A percentile compares a stretch with the other conserved stretches of the same genome.
phyloP scores from a whole-genome alignment of 2,113 vertebrate genomes.

The Hemiscyllium ocellatum region DNA sequence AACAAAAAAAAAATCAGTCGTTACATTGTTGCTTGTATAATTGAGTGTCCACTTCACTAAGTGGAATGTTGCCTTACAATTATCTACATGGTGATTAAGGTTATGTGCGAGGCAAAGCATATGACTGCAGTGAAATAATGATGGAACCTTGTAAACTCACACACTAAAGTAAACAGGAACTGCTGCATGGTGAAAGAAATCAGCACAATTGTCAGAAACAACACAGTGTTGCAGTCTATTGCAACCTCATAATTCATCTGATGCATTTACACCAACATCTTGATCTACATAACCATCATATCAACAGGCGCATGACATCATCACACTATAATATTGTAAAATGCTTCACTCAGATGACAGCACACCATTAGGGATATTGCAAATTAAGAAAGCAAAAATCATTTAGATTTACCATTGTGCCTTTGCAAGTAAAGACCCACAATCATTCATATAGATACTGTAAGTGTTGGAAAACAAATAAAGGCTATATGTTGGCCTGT shows the following conservation, averaged over 20 bases:
- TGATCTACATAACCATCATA: not conserved
- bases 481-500: not conserved
- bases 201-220: not conserved
- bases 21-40: not conserved
- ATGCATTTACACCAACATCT: not conserved
- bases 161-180: not conserved
- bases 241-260: not conserved
- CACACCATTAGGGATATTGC: not conserved
- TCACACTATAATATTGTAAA: not conserved
- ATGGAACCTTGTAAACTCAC: not conserved
- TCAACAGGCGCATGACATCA: not conserved
- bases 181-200: not conserved
- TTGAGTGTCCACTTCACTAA: not conserved
- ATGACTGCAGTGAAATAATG: not conserved
- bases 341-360: not conserved
- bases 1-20: not conserved
- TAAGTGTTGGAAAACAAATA: not conserved
- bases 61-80: not conserved
- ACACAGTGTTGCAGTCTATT: not conserved
- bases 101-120: not conserved
- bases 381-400: not conserved
- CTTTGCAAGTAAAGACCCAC: not conserved
- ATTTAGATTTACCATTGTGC: slow-evolving; percentile 1
- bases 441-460: not conserved
- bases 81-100: not conserved